Evolutionary conservation across 2,113 vertebrate genomes (phyloP), one percentile per base, ranked within the genome.

Genomic region (Paedocypris sp.): DNA sequence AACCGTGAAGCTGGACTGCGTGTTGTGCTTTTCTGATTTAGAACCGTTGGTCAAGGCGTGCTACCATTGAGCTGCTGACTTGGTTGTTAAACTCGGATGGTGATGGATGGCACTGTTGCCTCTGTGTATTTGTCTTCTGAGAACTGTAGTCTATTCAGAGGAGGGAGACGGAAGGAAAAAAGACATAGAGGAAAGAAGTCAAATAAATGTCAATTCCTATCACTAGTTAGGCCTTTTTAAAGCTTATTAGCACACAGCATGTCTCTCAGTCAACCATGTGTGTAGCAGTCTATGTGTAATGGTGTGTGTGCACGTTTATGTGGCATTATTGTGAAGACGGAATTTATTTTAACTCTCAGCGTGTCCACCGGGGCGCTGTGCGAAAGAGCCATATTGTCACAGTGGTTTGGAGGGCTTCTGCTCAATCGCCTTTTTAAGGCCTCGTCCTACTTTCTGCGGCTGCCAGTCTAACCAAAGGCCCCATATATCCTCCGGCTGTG

Each of bases 371-470:
- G 7, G 66, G 26, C 9, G 16, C 33, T 57, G 9, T n/a, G 22
- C 13, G 28, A 36, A 32, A 36, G 28, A 23, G 20, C 39, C 8
- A 16, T 50, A 53, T 13, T 12, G 60, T 66, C 45, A 31, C 32
- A 26, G 60, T 11, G 56, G 50, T 36, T 64, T 62, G 22, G 26
- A 45, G 39, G 45, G 31, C 56, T 64, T 65, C 68, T 57, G 56
- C 62, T 39, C 22, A 41, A 28, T 51, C 26, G 15, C 32, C 28
- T 45, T 23, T 53, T 69, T 67, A 49, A 25, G 31, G 54, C 41
- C 54, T 16, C 16, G 9, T 25, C 26, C 50, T 13, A 43, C 25
- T 31, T 16, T 52, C 18, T 52, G 36, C 46, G 22, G 6, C 38
- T 57, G 66, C 46, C 43, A 51, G 45, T 22, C 12, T 26, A 54